These are phyloP conservation scores for Dicyrtoma fusca DNA, from an alignment of 2,888 invertebrate genomes.

Conservation along the genomic window DNA sequence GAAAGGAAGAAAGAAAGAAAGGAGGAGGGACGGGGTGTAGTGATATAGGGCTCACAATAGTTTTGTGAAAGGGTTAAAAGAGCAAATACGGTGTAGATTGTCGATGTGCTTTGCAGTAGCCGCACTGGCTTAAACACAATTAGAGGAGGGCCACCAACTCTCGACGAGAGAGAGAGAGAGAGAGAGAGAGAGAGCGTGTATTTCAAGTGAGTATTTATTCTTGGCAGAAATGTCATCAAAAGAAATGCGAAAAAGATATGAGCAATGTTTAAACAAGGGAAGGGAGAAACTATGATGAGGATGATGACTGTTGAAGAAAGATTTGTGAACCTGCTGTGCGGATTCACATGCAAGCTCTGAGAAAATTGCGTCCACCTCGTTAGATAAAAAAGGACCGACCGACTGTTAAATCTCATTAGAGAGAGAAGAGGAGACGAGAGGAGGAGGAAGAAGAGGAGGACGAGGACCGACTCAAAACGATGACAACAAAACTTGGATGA, in stretches of 20 bases:
- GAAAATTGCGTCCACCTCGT: constrained; percentile 43
- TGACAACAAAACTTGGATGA: constrained; percentile 33
- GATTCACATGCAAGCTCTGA: constrained; percentile 38
- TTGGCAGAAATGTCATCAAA: not conserved
- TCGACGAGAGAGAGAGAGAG: not conserved
- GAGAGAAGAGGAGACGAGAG: not conserved
- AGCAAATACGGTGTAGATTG: not conserved
- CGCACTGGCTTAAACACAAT: too few species aligned
- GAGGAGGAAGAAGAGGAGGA: too few species aligned
- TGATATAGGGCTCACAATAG: not conserved
- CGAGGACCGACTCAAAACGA: not conserved
- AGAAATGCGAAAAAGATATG: constrained; percentile 10
- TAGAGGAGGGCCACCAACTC: not conserved
- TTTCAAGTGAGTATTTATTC: not conserved
- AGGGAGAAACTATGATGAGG: constrained; percentile 8
- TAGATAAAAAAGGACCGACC: constrained; percentile 42
- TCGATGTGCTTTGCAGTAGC: too few species aligned
- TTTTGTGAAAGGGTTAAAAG: not conserved
- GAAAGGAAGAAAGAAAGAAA: not conserved
- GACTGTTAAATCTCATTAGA: constrained; percentile 42
- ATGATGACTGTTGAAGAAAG: constrained; percentile 21
- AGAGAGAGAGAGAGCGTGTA: not conserved
- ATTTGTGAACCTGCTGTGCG: constrained; percentile 35
- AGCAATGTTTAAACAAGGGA: constrained; percentile 31
- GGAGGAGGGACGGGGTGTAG: not conserved